Evolutionary conservation across 2,113 vertebrate species (phyloP).

Genomic region (Chinchilla lanigera): DNA sequence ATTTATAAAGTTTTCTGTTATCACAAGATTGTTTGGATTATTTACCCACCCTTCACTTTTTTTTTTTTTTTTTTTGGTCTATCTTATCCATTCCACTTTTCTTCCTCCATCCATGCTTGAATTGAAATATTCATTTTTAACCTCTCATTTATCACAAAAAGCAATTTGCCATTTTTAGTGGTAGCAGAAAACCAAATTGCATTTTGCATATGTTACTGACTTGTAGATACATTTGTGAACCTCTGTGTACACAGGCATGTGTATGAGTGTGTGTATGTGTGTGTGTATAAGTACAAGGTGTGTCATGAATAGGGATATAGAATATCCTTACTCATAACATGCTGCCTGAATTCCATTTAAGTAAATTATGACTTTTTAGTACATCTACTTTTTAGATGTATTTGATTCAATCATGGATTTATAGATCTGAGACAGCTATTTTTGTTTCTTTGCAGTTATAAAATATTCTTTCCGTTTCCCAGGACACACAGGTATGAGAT

Average conservation of each 20-base stretch:
- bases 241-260: neutral
- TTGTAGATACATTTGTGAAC: neutral
- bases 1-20: neutral
- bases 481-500: neutral
- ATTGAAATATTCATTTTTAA: neutral
- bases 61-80: neutral
- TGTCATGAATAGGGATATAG: neutral
- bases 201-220: neutral
- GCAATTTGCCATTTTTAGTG: neutral
- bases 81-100: neutral
- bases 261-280: neutral
- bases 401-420: neutral
- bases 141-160: neutral
- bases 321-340: accelerated
- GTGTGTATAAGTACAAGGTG: neutral
- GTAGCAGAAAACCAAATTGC: neutral
- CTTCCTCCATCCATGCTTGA: neutral
- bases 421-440: neutral
- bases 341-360: neutral
- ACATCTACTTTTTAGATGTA: neutral
- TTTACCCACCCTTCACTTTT: neutral
- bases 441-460: neutral
- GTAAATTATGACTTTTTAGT: neutral
- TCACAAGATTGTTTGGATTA: neutral
- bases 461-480: neutral